phyloP scores from a whole-genome alignment of 2,888 invertebrate genomes.

The Xestia xanthographa region DNA sequence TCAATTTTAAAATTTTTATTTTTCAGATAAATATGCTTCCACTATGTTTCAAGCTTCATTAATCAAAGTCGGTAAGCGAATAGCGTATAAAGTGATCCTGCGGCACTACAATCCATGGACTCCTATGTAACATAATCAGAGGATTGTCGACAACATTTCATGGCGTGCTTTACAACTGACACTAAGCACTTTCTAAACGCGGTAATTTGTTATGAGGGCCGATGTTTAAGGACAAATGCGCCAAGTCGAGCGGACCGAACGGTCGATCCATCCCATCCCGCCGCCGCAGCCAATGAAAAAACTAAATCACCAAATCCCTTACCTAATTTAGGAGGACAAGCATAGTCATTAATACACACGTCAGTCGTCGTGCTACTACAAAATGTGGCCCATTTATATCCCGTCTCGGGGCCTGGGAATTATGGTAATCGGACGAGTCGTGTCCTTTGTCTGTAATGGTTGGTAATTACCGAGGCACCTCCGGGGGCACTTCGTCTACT shows the following conservation, averaged over 20 bases:
- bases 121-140: constrained; percentile 49
- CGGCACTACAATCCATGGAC: constrained; percentile 8
- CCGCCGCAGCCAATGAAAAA: constrained; percentile 83
- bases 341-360: constrained; percentile 90
- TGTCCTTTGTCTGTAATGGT: constrained; percentile 90
- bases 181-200: constrained; percentile 57
- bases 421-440: constrained; percentile 90
- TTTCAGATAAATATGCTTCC: neutral
- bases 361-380: constrained; percentile 89
- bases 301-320: constrained; percentile 89
- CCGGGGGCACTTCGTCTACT: constrained; percentile 86
- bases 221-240: constrained; percentile 70
- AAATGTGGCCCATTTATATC: constrained; percentile 90
- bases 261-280: constrained; percentile 71
- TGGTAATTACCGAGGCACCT: constrained; percentile 89
- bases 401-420: constrained; percentile 88
- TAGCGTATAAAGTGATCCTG: neutral
- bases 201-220: constrained; percentile 70
- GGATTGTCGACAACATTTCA: constrained; percentile 17
- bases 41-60: neutral
- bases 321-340: constrained; percentile 90
- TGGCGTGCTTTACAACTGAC: constrained; percentile 37
- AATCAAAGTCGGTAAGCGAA: constrained; percentile 29
- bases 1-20: neutral
- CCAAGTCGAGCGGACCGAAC: constrained; percentile 53